Evolutionary conservation across 2,888 invertebrate genomes (phyloP), one percentile per base, ranked within the genome.

Genomic region (Megamerina dolium): DNA sequence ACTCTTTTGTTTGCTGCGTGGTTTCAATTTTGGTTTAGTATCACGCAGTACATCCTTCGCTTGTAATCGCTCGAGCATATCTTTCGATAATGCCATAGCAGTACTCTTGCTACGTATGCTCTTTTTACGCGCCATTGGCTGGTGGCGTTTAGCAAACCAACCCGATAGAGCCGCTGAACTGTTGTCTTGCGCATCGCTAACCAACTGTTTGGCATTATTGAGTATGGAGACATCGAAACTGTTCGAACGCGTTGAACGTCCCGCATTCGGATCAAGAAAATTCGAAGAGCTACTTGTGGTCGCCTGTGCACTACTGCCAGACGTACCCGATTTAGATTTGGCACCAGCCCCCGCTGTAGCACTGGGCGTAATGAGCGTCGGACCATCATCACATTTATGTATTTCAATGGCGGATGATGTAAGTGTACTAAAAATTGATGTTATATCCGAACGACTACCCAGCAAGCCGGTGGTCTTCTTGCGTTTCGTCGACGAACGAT

Each of bases 341-440:
- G 48, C 42, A 23, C 49, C 53, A 13, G 53, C 41, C 8, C 37
- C 40, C 5, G 32, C 49, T 10, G 41, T 16, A 13, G 26, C 13
- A 38, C 49, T 4, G 2, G 55, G 48, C 2, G 45, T 27, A 2
- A 46, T 35, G 8, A 49, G 43, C 8, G 38, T 45, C 13, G 43
- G 32, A 5, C n/a, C 31, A 14, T 75, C 77, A 41, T 79, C 83
- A 61, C 81, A 83, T 64, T 79, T 77, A 63, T 84, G 81, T 61
- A 87, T 85, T 65, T 88, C 88, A 43, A 82, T 84, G 29, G 87
- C 85, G 13, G 88, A 87, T 2, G 87, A 85, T 6, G 88, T 86
- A 51, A 88, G 77, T 23, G 66, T 61, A 32, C 58, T 68, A 53
- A 88, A 79, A 73, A 88, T 86, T 57, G 83, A 83, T 53, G 83